Evolutionary conservation across 2,888 invertebrate genomes (phyloP).

Genomic region (Hemistola chrysoprasaria): DNA sequence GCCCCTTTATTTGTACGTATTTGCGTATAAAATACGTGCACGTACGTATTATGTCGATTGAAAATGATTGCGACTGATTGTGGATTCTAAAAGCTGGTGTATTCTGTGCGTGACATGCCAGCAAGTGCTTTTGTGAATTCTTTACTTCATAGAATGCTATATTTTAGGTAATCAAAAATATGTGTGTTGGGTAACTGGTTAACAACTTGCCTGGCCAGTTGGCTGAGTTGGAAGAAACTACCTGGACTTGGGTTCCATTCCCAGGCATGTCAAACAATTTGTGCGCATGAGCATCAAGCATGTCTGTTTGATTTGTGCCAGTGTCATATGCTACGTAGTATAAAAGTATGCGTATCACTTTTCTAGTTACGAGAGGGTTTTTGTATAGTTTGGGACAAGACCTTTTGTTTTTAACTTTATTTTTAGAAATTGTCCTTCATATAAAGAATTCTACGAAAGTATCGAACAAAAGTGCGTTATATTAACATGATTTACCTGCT

Average conservation of each 20-base stretch:
- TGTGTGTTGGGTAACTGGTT: neutral
- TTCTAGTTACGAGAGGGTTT: too few species aligned
- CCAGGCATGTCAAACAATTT: too few species aligned
- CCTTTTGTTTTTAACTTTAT: neutral
- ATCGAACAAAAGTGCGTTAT: slow-evolving; percentile 28
- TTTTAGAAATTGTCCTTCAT: neutral
- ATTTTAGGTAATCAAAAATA: slow-evolving; percentile 31
- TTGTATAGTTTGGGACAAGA: too few species aligned
- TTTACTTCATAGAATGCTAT: slow-evolving; percentile 58
- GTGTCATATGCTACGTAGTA: too few species aligned
- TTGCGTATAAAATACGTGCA: slow-evolving; percentile 10
- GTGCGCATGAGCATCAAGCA: too few species aligned
- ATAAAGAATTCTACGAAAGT: slow-evolving; percentile 30
- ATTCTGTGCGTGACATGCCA: slow-evolving; percentile 25
- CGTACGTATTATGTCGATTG: neutral
- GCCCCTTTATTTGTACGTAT: too few species aligned
- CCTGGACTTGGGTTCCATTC: too few species aligned
- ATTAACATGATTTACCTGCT: slow-evolving; percentile 67
- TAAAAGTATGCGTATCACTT: too few species aligned
- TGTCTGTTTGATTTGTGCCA: too few species aligned
- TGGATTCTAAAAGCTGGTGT: slow-evolving; percentile 26
- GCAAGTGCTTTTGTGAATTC: slow-evolving; percentile 30
- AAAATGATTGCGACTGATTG: slow-evolving; percentile 5
- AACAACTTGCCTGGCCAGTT: too few species aligned
- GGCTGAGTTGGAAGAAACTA: too few species aligned